Evolutionary conservation across 2,888 invertebrate species (phyloP), one percentile per base, ranked within the genome.

Genomic region (Sesamia inferens): DNA sequence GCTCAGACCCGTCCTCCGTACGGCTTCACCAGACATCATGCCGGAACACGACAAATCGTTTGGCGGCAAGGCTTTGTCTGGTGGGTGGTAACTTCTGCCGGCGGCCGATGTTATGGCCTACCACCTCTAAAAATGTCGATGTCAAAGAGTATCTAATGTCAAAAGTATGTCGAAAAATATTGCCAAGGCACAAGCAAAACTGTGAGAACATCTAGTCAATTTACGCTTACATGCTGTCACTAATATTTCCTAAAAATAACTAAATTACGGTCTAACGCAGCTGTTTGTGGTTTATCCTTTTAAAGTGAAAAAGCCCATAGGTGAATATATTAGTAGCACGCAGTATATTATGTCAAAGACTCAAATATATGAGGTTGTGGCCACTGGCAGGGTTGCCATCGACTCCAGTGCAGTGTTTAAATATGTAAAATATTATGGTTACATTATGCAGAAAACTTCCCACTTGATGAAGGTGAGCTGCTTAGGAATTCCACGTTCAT

Each of bases 211-310:
- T 13, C 31, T 19, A 4, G 55, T 57, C 0, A 0, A 61, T 14
- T 63, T 76, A 68, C 24, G 51, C 19, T 51, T 66, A 59, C 64
- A 47, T 51, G 48, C 10, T 54, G 42, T 68, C 31, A 13, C 57
- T 69, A 67, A 79, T 44, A 68, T 68, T 79, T 79, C 74, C 68
- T 73, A 81, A 79, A 84, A 86, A 79, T 79, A 73, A 61, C 76
- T 63, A 76, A 84, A 81, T 84, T 63, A 64, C 84, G 72, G 68
- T 59, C 62, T 47, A n/a, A 55, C 84, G 51, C 85, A 83, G 75
- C 81, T 87, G 83, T 76, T 62, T 79, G 81, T 55, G 87, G 85
- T 78, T 79, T 73, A 76, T 86, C 82, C 79, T 77, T 77, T 81
- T 81, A 76, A 69, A 63, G 71, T 68, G 66, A 74, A 77, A 86